Conservation (phyloP, 2,888 invertebrate genomes). For the Alitta virens region DNA sequence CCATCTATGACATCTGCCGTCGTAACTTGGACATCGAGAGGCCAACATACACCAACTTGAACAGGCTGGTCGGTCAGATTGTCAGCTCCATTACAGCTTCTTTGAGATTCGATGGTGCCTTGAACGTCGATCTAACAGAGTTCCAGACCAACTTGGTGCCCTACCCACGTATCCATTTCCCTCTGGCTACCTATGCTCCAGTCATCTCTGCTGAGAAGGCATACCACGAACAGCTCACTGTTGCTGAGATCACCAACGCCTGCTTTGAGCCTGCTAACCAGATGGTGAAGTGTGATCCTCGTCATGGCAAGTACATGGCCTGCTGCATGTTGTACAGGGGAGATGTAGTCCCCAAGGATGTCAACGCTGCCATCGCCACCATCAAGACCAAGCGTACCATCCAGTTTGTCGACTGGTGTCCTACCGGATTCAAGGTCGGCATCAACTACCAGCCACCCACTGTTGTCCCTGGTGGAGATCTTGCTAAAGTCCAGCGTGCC, state of each 20-base stretch:
- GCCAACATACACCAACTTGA: slow-evolving; percentile 78
- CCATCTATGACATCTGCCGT: too few relatives aligned
- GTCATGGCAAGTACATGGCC: slow-evolving; percentile 13
- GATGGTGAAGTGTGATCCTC: slow-evolving; percentile 61
- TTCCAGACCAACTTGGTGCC: slow-evolving; percentile 7
- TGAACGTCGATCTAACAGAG: slow-evolving; percentile 2
- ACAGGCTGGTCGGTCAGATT: slow-evolving; percentile 1
- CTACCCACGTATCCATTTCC: slow-evolving; percentile 3
- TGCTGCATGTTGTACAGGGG: slow-evolving; percentile 15
- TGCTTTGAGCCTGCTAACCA: background rate
- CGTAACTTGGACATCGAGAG: slow-evolving; percentile 56
- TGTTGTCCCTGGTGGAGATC: slow-evolving; percentile 66
- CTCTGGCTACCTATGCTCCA: background rate
- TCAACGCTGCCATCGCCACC: slow-evolving; percentile 13
- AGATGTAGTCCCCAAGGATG: slow-evolving; percentile 13
- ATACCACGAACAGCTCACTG: slow-evolving; percentile 55
- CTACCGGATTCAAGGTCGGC: slow-evolving; percentile 13
- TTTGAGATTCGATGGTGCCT: background rate
- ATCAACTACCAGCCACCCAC: slow-evolving; percentile 17
- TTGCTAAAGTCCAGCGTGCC: slow-evolving; percentile 71
- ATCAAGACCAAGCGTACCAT: slow-evolving; percentile 16
- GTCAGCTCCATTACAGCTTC: slow-evolving; percentile 12
- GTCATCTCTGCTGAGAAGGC: slow-evolving; percentile 27
- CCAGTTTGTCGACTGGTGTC: slow-evolving; percentile 16
- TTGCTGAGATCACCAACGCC: slow-evolving; percentile 33